Conservation (phyloP, 2,797 vertebrate species). For the Atherinosoma microstoma region DNA sequence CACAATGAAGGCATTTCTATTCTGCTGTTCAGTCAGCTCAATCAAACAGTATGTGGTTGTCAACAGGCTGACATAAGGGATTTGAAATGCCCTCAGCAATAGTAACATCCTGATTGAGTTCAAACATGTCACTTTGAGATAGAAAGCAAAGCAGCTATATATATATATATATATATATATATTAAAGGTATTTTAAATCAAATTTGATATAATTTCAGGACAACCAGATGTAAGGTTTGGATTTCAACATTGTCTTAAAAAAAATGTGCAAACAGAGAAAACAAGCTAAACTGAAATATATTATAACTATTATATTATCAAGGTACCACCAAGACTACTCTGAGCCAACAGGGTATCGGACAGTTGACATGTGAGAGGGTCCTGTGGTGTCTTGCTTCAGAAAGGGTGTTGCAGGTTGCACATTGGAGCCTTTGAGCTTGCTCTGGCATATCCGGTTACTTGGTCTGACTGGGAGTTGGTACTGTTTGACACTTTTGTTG, state of each 20-base stretch:
- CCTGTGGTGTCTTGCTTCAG: neutral
- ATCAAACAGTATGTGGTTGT: slow-evolving; percentile 16
- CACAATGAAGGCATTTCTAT: neutral
- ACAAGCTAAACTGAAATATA: neutral
- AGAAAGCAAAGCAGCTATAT: neutral
- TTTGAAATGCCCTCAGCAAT: slow-evolving; percentile 19
- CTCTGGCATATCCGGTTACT: neutral
- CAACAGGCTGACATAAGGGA: slow-evolving; percentile 8
- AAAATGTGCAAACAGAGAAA: neutral
- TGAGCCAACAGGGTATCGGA: neutral
- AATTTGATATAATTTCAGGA: slow-evolving; percentile 6
- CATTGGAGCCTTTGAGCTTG: neutral
- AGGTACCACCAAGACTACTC: neutral
- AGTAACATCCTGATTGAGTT: slow-evolving; percentile 15
- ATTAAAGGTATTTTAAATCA: neutral
- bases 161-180: too few species aligned
- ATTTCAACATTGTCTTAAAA: neutral
- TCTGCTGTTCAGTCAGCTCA: slow-evolving; percentile 22
- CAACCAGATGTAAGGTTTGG: neutral
- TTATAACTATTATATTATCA: neutral
- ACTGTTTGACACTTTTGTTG: neutral
- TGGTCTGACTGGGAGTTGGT: neutral
- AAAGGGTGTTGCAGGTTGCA: neutral
- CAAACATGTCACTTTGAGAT: slow-evolving; percentile 19
- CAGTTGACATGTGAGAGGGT: neutral